Evolutionary conservation across 2,888 invertebrate species (phyloP).

Genomic region (Pseudanteris insignis): DNA sequence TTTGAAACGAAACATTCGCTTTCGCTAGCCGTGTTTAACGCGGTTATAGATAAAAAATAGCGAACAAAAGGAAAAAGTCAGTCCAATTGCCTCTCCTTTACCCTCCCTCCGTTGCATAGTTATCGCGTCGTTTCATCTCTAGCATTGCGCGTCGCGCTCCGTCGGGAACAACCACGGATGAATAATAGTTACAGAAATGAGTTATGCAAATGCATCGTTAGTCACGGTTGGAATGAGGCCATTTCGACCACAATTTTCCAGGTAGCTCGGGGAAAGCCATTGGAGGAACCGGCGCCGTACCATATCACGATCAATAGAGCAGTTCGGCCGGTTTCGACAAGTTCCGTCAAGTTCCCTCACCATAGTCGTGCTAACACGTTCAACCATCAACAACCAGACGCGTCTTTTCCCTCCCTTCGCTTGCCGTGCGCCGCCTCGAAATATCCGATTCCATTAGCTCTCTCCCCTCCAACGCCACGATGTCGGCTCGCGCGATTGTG

Average conservation of each 20-base stretch:
- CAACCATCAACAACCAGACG: constrained; percentile 51
- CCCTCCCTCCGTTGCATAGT: too few relatives aligned
- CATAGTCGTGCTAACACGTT: constrained; percentile 53
- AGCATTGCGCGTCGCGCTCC: background rate
- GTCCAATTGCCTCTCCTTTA: too few relatives aligned
- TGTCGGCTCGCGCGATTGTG: constrained; percentile 10
- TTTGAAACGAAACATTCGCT: too few relatives aligned
- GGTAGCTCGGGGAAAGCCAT: constrained; percentile 35
- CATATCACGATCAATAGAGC: constrained; percentile 56
- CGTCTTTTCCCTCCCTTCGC: too few relatives aligned
- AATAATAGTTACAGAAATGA: constrained; percentile 34
- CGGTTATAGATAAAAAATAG: too few relatives aligned
- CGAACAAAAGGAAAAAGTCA: too few relatives aligned
- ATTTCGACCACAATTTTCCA: constrained; percentile 44
- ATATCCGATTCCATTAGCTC: too few relatives aligned
- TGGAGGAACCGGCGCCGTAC: constrained; percentile 40
- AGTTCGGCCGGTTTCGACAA: constrained; percentile 58
- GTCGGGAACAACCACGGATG: background rate
- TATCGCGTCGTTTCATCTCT: background rate
- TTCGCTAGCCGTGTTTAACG: too few relatives aligned
- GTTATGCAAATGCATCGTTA: constrained; percentile 34
- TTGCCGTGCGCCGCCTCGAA: too few relatives aligned
- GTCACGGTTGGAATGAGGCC: constrained; percentile 32
- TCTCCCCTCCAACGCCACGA: constrained; percentile 6
- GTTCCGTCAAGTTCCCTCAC: constrained; percentile 59